Conservation (phyloP, 1,140 invertebrate species). For the Thaumatotibia leucotreta region DNA sequence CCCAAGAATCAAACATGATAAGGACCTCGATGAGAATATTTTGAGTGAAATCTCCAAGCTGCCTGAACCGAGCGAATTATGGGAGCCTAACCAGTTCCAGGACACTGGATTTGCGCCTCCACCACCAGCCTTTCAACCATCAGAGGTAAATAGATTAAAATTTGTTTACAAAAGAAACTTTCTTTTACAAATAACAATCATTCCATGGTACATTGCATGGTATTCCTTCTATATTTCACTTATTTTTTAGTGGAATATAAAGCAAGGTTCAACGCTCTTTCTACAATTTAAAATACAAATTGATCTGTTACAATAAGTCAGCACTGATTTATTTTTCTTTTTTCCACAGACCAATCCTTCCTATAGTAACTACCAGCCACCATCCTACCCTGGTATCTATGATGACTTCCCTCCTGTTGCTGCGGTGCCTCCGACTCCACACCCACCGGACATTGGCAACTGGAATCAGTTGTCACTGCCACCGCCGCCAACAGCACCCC, state of each 20-base stretch:
- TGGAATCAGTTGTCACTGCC: conserved; percentile 66
- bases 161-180: no score
- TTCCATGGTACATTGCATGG: no score
- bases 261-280: no score
- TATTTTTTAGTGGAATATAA: no score
- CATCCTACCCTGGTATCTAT: conserved; percentile 49
- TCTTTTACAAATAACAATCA: no score
- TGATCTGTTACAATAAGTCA: no score
- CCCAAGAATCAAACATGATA: conserved; percentile 43
- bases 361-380: conserved; percentile 35
- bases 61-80: conserved; percentile 60
- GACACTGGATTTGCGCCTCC: conserved; percentile 29
- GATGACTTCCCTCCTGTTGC: conserved; percentile 53
- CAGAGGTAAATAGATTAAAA: conserved; percentile 32
- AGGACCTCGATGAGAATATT: conserved; percentile 65
- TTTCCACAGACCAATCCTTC: neutral
- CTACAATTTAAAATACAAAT: no score
- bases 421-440: conserved; percentile 22
- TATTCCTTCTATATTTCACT: no score
- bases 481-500: conserved; percentile 38
- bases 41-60: conserved; percentile 60
- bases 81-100: conserved; percentile 54
- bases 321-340: neutral
- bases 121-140: conserved; percentile 23
- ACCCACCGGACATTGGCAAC: conserved; percentile 38